Percentiles rank a stretch among this genome's conserved stretches.
These are phyloP conservation scores for Apteryx owenii DNA, from an alignment of 2,113 vertebrate species.

Conservation along the genomic window DNA sequence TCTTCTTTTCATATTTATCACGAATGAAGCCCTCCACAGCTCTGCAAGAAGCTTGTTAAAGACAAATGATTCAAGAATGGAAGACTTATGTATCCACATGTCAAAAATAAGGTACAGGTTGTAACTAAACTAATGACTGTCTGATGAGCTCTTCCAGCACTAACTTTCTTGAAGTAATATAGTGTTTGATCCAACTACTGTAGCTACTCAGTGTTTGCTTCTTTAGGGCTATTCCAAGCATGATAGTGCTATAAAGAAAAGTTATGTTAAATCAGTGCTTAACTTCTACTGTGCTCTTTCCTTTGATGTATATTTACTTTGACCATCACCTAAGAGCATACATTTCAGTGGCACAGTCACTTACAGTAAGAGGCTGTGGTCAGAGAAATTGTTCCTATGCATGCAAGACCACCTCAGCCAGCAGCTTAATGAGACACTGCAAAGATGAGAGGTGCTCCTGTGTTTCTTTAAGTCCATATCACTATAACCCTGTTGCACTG, in stretches of 20 bases:
- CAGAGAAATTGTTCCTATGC: neutral
- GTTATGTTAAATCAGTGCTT: neutral
- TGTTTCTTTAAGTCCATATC: neutral
- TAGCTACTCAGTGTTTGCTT: neutral
- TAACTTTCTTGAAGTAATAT: slow-evolving; percentile 37
- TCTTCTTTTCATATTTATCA: slow-evolving; percentile 98
- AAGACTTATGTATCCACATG: neutral
- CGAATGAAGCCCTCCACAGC: slow-evolving; percentile 94
- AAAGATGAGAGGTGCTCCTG: neutral
- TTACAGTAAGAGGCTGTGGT: neutral
- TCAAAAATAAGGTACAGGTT: neutral
- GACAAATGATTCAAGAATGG: slow-evolving; percentile 47
- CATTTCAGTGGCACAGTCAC: neutral
- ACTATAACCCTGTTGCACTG: fast-evolving
- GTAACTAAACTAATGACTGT: neutral
- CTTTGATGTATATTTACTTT: neutral
- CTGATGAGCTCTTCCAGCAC: neutral
- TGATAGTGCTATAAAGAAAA: neutral
- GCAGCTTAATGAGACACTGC: neutral
- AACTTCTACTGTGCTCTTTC: neutral
- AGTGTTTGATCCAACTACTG: neutral
- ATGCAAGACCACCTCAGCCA: neutral
- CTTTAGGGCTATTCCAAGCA: neutral
- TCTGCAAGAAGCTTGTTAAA: slow-evolving; percentile 80
- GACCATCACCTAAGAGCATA: neutral